Evolutionary conservation across 1,140 invertebrate genomes (phyloP).

Genomic region (Drosophila parvula): DNA sequence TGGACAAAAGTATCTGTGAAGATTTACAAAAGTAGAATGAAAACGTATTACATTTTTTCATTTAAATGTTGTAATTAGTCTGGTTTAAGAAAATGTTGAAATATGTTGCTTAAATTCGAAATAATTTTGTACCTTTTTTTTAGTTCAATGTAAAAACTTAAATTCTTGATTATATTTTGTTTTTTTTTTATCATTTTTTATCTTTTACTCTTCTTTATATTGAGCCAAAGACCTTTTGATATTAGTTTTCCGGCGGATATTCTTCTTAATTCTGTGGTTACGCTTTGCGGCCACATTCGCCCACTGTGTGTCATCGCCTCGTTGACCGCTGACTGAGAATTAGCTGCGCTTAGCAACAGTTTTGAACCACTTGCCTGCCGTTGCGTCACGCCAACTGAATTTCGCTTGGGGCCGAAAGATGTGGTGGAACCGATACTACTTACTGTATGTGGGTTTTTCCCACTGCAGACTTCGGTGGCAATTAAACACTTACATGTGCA

Average conservation of each 20-base stretch:
- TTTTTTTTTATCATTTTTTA: neutral
- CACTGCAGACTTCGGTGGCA: constrained; percentile 57
- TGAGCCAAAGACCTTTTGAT: constrained; percentile 14
- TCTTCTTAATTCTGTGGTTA: constrained; percentile 25
- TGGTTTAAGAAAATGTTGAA: too few species aligned
- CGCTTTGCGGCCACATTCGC: constrained; percentile 23
- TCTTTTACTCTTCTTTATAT: constrained; percentile 9
- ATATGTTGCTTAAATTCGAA: neutral
- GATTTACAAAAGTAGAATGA: neutral
- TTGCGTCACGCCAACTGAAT: constrained; percentile 57
- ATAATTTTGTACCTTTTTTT: neutral
- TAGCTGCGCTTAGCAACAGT: constrained; percentile 77
- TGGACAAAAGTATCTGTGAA: neutral
- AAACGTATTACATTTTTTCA: too few species aligned
- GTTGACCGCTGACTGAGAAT: constrained; percentile 66
- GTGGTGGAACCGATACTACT: constrained; percentile 36
- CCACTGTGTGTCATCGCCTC: constrained; percentile 59
- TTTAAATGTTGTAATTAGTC: too few species aligned
- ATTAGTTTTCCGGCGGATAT: constrained; percentile 21
- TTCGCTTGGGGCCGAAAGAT: constrained; percentile 19
- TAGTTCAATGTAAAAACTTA: neutral
- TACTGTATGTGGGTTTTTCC: constrained; percentile 65
- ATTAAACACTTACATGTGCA: constrained; percentile 58
- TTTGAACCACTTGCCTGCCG: constrained; percentile 62
- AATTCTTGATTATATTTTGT: neutral